Conservation (phyloP, 2,113 vertebrate species). For the Balaeniceps rex region DNA sequence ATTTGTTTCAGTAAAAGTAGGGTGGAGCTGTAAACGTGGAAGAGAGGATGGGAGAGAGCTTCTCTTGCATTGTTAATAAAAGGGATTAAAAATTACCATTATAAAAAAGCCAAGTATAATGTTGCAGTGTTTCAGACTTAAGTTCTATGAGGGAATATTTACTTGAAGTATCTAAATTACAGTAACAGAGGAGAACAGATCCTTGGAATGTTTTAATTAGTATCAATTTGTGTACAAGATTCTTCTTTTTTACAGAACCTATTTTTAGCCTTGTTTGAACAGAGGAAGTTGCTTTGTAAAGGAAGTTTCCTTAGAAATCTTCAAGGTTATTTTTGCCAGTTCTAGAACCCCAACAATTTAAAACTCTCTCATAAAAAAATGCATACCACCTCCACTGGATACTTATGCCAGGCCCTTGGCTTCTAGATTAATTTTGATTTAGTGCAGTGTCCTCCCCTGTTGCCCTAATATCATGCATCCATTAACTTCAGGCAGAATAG, state of each 20-base stretch:
- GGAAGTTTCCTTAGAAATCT: neutral
- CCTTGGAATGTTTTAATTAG: slow-evolving; percentile 13
- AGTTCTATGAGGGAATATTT: neutral
- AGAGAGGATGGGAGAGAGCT: neutral
- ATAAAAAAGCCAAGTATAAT: neutral
- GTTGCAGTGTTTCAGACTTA: neutral
- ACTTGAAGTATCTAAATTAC: neutral
- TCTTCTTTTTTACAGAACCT: neutral
- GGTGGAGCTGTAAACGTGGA: neutral
- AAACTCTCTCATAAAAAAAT: neutral
- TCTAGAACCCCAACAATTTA: neutral
- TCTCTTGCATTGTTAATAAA: neutral
- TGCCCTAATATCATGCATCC: neutral
- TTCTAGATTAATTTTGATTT: neutral
- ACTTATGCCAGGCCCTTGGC: neutral
- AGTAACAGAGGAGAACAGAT: neutral
- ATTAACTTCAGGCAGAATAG: neutral
- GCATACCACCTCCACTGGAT: neutral
- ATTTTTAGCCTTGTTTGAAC: slow-evolving; percentile 25
- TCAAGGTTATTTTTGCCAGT: neutral
- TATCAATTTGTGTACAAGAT: neutral
- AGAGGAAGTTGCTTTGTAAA: slow-evolving; percentile 16
- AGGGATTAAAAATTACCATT: neutral
- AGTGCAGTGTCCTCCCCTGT: neutral
- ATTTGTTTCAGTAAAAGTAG: neutral